A percentile compares a stretch with the other conserved stretches of the same genome.
These are phyloP conservation scores for Noctilio leporinus DNA, from an alignment of 2,113 vertebrate genomes.

Conservation along the genomic window DNA sequence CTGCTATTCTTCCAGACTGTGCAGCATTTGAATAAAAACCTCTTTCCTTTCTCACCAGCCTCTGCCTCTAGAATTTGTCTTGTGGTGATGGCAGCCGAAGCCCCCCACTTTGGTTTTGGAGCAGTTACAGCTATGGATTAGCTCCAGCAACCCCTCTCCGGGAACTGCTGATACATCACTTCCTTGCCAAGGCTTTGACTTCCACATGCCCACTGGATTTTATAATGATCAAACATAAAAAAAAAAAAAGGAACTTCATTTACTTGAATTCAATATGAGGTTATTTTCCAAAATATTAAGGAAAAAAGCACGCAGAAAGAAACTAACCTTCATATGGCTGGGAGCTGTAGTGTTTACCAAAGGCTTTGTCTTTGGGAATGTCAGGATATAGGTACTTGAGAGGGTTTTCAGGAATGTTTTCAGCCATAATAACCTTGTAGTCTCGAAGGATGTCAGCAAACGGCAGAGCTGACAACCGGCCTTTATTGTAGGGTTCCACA, in stretches of 20 bases:
- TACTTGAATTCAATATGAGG: not conserved
- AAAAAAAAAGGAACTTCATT: not conserved
- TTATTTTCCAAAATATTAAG: not conserved
- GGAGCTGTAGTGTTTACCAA: slow-evolving; percentile 94
- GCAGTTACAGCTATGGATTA: not conserved
- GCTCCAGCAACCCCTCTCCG: not conserved
- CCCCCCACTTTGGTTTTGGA: too few species aligned
- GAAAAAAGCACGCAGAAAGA: not conserved
- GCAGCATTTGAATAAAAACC: too few species aligned
- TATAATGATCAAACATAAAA: not conserved
- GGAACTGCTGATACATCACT: not conserved
- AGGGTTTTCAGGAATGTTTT: slow-evolving; percentile 93
- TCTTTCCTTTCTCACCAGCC: too few species aligned
- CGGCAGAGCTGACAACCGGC: slow-evolving; percentile 88
- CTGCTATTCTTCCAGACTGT: too few species aligned
- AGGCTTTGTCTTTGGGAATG: slow-evolving; percentile 95
- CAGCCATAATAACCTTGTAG: slow-evolving; percentile 95
- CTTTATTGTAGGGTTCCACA: slow-evolving; percentile 96
- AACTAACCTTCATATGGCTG: slow-evolving; percentile 88
- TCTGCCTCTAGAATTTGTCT: too few species aligned
- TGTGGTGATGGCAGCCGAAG: too few species aligned
- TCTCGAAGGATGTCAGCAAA: slow-evolving; percentile 94
- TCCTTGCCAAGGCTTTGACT: not conserved
- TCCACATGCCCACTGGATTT: not conserved
- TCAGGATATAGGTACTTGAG: slow-evolving; percentile 96